Conservation (phyloP, 2,113 vertebrate species). For the Sisor rabdophorus region DNA sequence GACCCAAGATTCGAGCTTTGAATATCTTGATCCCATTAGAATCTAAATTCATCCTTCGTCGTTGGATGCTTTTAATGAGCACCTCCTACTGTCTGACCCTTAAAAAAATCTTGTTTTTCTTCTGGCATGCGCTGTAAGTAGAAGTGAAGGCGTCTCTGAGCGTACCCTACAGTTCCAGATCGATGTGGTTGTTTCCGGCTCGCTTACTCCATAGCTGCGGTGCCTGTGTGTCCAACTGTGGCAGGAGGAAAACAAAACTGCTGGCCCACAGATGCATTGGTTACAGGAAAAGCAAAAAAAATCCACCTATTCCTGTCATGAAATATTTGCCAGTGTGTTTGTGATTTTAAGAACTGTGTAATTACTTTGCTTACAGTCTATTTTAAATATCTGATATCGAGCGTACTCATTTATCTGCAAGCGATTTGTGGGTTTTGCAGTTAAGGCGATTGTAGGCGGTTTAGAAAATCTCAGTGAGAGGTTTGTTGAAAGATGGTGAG, state of each 20-base stretch:
- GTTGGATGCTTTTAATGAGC: constrained; percentile 42
- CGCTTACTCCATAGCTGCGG: background rate
- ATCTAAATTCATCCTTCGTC: constrained; percentile 34
- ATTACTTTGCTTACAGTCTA: constrained; percentile 16
- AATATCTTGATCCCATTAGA: constrained; percentile 45
- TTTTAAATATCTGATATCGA: constrained; percentile 5
- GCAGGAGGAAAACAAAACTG: constrained; percentile 6
- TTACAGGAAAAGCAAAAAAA: background rate
- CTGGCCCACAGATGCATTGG: background rate
- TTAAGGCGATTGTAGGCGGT: constrained; percentile 34
- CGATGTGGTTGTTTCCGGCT: background rate
- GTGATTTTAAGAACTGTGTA: background rate
- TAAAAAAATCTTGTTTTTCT: constrained; percentile 34
- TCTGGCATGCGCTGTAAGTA: background rate
- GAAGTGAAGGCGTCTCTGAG: constrained; percentile 1
- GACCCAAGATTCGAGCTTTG: constrained; percentile 13
- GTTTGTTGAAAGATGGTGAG: constrained; percentile 12
- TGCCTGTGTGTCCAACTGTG: background rate
- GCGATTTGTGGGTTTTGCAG: constrained; percentile 24
- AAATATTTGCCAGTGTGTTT: background rate
- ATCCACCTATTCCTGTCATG: background rate
- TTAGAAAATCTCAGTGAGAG: constrained; percentile 24
- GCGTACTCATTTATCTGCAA: constrained; percentile 18
- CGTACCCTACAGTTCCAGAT: constrained; percentile 6
- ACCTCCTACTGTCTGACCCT: constrained; percentile 41